Evolutionary conservation across 2,113 vertebrate species (phyloP).

Genomic region (Ceyx melanurus): DNA sequence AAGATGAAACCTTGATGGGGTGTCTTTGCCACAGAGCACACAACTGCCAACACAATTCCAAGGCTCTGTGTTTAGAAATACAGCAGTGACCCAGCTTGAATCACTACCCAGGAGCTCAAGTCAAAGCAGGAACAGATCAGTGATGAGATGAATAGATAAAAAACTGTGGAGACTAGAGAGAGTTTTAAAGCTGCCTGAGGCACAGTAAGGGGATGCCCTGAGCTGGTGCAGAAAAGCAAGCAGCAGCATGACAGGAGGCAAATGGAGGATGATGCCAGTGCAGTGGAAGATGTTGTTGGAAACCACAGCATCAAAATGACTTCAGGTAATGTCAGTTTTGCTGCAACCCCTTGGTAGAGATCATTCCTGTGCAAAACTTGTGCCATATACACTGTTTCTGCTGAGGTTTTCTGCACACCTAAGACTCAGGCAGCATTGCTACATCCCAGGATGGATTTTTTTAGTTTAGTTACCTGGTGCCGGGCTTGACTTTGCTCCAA

Average conservation of each 20-base stretch:
- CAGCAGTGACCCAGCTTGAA: not conserved
- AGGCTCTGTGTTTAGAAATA: not conserved
- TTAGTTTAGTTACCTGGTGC: slow-evolving; percentile 79
- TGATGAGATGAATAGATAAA: not conserved
- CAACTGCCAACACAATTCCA: not conserved
- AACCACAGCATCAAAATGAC: not conserved
- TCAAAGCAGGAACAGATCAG: not conserved
- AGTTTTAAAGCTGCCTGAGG: not conserved
- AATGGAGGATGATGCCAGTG: not conserved
- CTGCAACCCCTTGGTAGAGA: not conserved
- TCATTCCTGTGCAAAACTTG: not conserved
- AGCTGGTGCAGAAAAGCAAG: not conserved
- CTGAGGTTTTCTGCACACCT: not conserved
- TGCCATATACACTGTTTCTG: not conserved
- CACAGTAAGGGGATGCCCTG: not conserved
- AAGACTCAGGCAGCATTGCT: not conserved
- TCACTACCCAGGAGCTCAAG: not conserved
- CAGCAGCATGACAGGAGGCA: not conserved
- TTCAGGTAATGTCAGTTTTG: not conserved
- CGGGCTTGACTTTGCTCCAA: slow-evolving; percentile 81
- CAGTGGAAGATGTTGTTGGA: not conserved
- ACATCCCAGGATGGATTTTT: not conserved
- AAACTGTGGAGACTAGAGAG: not conserved
- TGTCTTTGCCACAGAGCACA: not conserved
- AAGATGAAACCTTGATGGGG: not conserved